phyloP scores from a whole-genome alignment of 2,113 vertebrate species.

The Carassius gibelio region DNA sequence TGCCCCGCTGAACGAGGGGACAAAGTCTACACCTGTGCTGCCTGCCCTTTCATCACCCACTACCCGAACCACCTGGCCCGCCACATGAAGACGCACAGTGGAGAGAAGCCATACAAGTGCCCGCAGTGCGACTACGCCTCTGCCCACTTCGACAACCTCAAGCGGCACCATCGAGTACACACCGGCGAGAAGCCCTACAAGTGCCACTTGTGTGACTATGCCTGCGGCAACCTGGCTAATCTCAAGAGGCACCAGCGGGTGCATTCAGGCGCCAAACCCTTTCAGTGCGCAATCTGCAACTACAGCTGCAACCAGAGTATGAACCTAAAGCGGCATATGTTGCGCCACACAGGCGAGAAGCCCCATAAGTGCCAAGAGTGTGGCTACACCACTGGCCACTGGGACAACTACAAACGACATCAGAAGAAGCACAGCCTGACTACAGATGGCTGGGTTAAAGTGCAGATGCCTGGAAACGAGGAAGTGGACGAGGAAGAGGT shows the following conservation, averaged over 20 bases:
- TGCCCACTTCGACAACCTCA: constrained; percentile 96
- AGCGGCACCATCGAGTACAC: constrained; percentile 92
- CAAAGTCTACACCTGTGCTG: constrained; percentile 86
- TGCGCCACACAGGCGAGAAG: constrained; percentile 94
- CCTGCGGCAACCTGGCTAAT: constrained; percentile 97
- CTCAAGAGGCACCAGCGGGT: constrained; percentile 94
- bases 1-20: constrained; percentile 73
- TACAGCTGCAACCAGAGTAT: constrained; percentile 99
- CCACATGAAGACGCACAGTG: constrained; percentile 98
- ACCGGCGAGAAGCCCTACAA: constrained; percentile 92
- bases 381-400: constrained; percentile 95
- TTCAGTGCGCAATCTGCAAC: constrained; percentile 90
- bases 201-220: constrained; percentile 90
- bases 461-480: constrained; percentile 64
- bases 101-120: constrained; percentile 96
- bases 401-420: constrained; percentile 99
- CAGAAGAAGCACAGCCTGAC: constrained; percentile 93
- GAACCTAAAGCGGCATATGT: constrained; percentile 98
- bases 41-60: constrained; percentile 92
- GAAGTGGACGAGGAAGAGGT: constrained; percentile 56
- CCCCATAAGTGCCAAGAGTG: constrained; percentile 92
- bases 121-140: constrained; percentile 93
- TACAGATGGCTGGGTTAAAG: constrained; percentile 83
- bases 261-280: constrained; percentile 95
- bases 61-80: constrained; percentile 96